A percentile compares a stretch with the other conserved stretches of the same genome.
phyloP scores from a whole-genome alignment of 2,888 invertebrate species.

The Augochlorella aurata region DNA sequence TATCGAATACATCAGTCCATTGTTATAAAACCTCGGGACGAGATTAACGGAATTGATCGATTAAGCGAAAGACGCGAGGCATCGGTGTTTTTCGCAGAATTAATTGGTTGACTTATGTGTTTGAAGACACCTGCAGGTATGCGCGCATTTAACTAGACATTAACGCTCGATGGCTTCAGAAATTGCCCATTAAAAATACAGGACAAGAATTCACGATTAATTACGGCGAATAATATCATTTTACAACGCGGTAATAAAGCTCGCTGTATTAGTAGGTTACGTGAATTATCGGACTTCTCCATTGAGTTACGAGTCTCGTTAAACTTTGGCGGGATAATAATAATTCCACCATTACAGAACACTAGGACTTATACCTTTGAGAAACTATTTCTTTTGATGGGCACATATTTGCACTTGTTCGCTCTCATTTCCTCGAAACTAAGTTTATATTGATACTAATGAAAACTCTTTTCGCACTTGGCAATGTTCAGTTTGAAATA shows the following conservation, averaged over 20 bases:
- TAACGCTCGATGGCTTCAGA: background rate
- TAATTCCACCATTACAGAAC: background rate
- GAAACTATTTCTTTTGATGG: background rate
- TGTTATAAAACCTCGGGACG: background rate
- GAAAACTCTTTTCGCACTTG: background rate
- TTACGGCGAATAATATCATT: background rate
- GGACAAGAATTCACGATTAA: background rate
- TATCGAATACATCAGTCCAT: background rate
- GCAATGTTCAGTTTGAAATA: no score
- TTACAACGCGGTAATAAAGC: background rate
- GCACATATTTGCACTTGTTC: background rate
- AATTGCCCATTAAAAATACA: background rate
- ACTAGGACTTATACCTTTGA: background rate
- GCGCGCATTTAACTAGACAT: background rate
- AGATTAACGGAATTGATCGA: background rate
- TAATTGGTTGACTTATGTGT: background rate
- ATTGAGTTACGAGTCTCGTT: background rate
- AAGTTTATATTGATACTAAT: background rate
- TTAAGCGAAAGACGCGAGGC: background rate
- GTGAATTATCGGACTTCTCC: background rate
- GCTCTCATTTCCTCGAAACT: background rate
- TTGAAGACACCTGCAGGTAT: background rate
- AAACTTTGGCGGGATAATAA: background rate
- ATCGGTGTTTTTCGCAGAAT: background rate
- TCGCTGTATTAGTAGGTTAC: no score